Evolutionary conservation across 2,888 invertebrate species (phyloP).

Genomic region (Hofmannophila pseudospretella): DNA sequence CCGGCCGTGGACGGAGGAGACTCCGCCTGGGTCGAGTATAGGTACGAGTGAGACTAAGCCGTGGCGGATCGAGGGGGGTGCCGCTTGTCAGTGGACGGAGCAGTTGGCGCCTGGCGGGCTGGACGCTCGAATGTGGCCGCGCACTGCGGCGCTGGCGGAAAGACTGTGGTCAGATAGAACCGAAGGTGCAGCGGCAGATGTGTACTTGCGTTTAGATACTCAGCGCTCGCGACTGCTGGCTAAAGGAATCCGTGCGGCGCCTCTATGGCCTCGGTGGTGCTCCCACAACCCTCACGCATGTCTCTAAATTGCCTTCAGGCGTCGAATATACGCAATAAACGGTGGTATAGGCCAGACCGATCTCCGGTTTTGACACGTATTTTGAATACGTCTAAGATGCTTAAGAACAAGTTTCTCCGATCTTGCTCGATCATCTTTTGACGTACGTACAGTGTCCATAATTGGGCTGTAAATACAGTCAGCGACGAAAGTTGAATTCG

Average conservation of each 20-base stretch:
- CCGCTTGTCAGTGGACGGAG: slow-evolving; percentile 92
- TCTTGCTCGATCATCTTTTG: too few species aligned
- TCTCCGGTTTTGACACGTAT: too few species aligned
- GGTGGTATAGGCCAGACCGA: too few species aligned
- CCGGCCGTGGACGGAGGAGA: slow-evolving; percentile 82
- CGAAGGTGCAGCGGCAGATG: slow-evolving; percentile 72
- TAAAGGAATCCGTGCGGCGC: slow-evolving; percentile 82
- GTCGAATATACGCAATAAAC: too few species aligned
- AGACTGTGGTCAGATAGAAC: slow-evolving; percentile 84
- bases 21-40: slow-evolving; percentile 39
- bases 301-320: too few species aligned
- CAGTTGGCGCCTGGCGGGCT: slow-evolving; percentile 85
- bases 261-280: slow-evolving; percentile 88
- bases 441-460: too few species aligned
- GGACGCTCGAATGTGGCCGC: slow-evolving; percentile 90
- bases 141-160: slow-evolving; percentile 89
- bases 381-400: too few species aligned
- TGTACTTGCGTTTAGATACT: slow-evolving; percentile 82
- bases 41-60: slow-evolving; percentile 42
- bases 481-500: too few species aligned
- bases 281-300: slow-evolving; percentile 86
- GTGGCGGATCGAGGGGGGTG: slow-evolving; percentile 82
- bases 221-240: slow-evolving; percentile 81
- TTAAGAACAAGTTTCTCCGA: too few species aligned
- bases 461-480: too few species aligned